Evolutionary conservation across 2,888 invertebrate genomes (phyloP).

Genomic region (Panopea generosa): DNA sequence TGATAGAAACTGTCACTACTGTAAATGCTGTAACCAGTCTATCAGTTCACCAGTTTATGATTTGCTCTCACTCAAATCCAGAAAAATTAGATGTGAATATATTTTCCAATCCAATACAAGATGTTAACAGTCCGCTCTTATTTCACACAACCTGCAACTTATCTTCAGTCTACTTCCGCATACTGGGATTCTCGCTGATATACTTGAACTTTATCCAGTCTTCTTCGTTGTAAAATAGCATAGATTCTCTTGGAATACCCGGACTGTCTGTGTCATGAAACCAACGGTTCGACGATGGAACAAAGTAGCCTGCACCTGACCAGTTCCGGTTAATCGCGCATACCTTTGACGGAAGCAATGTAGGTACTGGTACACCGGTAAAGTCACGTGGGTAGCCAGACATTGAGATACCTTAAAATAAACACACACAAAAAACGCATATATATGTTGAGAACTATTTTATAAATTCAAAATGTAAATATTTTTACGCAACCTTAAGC

Average conservation of each 20-base stretch:
- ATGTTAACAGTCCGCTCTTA: no score
- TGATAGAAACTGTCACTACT: no score
- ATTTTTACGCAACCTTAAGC: no score
- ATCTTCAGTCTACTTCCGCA: slow-evolving; percentile 18
- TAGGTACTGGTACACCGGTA: slow-evolving; percentile 74
- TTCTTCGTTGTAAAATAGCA: slow-evolving; percentile 80
- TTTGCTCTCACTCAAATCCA: no score
- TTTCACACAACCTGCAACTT: no score
- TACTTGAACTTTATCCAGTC: slow-evolving; percentile 81
- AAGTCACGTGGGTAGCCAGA: slow-evolving; percentile 71
- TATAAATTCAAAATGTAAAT: no score
- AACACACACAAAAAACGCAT: background rate
- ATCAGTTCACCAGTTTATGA: no score
- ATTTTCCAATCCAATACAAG: no score
- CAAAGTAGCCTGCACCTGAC: slow-evolving; percentile 77
- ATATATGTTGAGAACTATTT: no score
- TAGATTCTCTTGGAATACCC: slow-evolving; percentile 74
- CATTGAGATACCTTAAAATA: slow-evolving; percentile 72
- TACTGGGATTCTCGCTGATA: slow-evolving; percentile 69
- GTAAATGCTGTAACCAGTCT: no score
- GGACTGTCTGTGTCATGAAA: slow-evolving; percentile 76
- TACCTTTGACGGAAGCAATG: slow-evolving; percentile 71
- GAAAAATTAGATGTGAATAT: no score
- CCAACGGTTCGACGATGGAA: slow-evolving; percentile 75
- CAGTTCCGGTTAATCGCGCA: slow-evolving; percentile 73